phyloP scores from a whole-genome alignment of 2,797 vertebrate genomes.

The Potorous gilbertii region DNA sequence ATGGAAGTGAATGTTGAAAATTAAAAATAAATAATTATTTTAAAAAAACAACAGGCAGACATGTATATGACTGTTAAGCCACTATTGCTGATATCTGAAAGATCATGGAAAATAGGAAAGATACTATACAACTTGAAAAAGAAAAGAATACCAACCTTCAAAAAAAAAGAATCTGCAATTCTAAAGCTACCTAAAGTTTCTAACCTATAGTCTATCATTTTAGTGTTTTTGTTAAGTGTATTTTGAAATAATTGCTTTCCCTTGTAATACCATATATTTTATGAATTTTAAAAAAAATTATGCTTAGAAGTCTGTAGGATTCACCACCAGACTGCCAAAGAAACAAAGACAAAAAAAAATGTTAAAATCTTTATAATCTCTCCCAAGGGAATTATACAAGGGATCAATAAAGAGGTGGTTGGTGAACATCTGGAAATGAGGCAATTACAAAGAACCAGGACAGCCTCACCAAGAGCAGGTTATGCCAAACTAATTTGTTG shows the following conservation, averaged over 20 bases:
- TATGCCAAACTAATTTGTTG: neutral
- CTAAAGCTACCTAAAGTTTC: no score
- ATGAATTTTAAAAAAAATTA: neutral
- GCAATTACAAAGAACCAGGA: neutral
- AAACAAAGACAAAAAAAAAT: neutral
- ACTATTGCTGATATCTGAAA: no score
- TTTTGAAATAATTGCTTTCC: neutral
- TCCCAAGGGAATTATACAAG: neutral
- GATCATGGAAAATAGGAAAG: no score
- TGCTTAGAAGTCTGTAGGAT: neutral
- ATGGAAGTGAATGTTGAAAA: no score
- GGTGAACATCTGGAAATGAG: neutral
- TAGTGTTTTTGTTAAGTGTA: neutral
- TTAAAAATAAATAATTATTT: no score
- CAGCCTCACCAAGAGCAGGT: neutral
- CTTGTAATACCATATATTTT: neutral
- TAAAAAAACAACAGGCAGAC: no score
- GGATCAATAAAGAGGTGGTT: neutral
- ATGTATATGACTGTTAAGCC: no score
- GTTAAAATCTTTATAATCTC: neutral
- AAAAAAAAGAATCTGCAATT: no score
- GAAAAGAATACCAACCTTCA: no score
- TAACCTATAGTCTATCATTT: no score
- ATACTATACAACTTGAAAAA: no score
- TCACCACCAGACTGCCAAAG: neutral